Evolutionary conservation across 1,140 invertebrate genomes (phyloP).

Genomic region (Drosophila bocki): DNA sequence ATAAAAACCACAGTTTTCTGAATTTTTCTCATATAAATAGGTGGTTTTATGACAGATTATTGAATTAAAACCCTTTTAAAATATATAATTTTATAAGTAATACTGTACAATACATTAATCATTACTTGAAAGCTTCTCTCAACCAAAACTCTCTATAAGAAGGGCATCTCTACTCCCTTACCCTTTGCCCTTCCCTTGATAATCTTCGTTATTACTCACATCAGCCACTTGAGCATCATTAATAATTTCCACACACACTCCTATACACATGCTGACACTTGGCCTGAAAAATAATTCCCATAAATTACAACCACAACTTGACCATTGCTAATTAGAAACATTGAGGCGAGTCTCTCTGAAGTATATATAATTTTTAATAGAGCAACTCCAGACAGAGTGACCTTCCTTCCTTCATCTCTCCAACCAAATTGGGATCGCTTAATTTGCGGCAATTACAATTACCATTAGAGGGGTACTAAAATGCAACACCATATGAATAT

Average conservation of each 20-base stretch:
- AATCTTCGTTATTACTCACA: conserved; percentile 30
- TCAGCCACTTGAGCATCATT: conserved; percentile 39
- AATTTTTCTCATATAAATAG: neutral
- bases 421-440: conserved; percentile 43
- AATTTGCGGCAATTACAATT: conserved; percentile 71
- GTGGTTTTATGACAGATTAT: neutral
- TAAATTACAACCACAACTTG: conserved; percentile 43
- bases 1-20: too few species aligned
- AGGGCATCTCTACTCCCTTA: neutral
- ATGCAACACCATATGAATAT: conserved; percentile 45
- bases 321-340: conserved; percentile 57
- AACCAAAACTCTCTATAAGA: neutral
- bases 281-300: conserved; percentile 36
- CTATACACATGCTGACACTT: neutral
- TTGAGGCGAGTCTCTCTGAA: conserved; percentile 16
- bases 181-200: conserved; percentile 4
- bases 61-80: neutral
- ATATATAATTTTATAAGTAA: neutral
- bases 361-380: conserved; percentile 1
- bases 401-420: neutral
- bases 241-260: conserved; percentile 36
- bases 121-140: neutral
- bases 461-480: conserved; percentile 32
- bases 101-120: neutral
- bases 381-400: conserved; percentile 21